Evolutionary conservation across 2,113 vertebrate genomes (phyloP), one percentile per base, ranked within the genome.

Genomic region (Aleadryas rufinucha): DNA sequence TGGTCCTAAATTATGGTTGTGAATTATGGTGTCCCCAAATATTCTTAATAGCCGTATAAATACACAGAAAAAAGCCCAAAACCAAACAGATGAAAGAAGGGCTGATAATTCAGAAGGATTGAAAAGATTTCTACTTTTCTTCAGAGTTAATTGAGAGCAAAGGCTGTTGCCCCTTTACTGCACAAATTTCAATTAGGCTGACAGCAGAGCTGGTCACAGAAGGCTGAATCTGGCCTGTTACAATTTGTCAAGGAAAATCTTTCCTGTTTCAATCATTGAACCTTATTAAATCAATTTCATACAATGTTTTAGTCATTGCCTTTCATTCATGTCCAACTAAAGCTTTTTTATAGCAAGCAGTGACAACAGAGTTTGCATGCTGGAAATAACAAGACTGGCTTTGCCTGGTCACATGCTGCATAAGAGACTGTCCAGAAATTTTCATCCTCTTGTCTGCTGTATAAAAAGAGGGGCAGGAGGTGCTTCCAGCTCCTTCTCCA

Each of bases 231-330:
- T 91, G 56, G 23, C 83, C 86, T 86, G 39, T 70, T 74, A 89
- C 69, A 89, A 84, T 93, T 95, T 80, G 54, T 86, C 91, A 75
- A 78, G 61, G 87, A 87, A 95, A 93, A 89, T 90, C 91, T 84
- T 89, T 75, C 72, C 76, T 44, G 27, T 90, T 96, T 93, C 94
- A 81, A n/a, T 92, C 83, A 68, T 1, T 92, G 91, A 95, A 90
- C 89, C 52, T 95, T 90, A 84, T 78, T 90, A 92, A 93, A 93
- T 93, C 86, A 63, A 78, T 93, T 93, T 93, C 41, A 84, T 89
- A 89, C 47, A 80, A 33, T 44, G 72, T 81, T 90, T 90, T 89
- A 95, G 79, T 79, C 82, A 61, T 65, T 85, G 71, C 59, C 59
- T 93, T 92, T 92, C 85, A 61, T 86, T 93, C 68, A 52, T 64